Percentiles rank a stretch among this genome's conserved stretches.
Evolutionary conservation across 1,140 invertebrate genomes (phyloP).

Genomic region (Gryllus bimaculatus): DNA sequence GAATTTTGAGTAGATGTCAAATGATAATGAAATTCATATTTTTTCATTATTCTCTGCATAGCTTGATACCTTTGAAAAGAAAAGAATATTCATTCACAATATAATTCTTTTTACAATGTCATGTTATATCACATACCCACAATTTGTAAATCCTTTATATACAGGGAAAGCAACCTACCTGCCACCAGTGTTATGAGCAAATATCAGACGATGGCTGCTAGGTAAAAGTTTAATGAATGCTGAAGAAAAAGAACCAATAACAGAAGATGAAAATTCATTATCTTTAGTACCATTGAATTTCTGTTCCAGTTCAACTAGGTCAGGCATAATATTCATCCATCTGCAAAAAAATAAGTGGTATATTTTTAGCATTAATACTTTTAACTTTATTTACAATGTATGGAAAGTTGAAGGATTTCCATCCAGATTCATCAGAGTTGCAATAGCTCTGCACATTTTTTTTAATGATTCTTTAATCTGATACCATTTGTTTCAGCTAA

Average conservation of each 20-base stretch:
- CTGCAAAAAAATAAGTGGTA: conserved; percentile 23
- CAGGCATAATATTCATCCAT: conserved; percentile 64
- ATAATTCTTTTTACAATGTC: background rate
- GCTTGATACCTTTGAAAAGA: conserved; percentile 51
- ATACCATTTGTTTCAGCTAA: background rate
- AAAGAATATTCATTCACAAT: background rate
- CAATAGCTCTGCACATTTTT: background rate
- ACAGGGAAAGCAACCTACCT: conserved; percentile 36
- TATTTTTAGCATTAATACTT: background rate
- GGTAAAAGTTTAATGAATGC: conserved; percentile 50
- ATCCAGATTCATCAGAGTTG: background rate
- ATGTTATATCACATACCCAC: background rate
- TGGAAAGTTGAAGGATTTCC: background rate
- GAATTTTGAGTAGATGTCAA: conserved; percentile 36
- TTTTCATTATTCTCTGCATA: conserved; percentile 84
- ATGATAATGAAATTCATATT: conserved; percentile 76
- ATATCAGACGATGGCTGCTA: conserved; percentile 43
- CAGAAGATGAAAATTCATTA: conserved; percentile 11
- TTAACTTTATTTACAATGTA: background rate
- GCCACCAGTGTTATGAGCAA: conserved; percentile 60
- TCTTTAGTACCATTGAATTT: conserved; percentile 28
- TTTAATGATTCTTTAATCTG: background rate
- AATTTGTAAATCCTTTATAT: background rate
- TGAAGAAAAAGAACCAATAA: conserved; percentile 39
- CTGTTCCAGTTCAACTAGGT: conserved; percentile 61